Evolutionary conservation across 2,888 invertebrate genomes (phyloP), one percentile per base, ranked within the genome.

Genomic region (Apocheima hispidaria): DNA sequence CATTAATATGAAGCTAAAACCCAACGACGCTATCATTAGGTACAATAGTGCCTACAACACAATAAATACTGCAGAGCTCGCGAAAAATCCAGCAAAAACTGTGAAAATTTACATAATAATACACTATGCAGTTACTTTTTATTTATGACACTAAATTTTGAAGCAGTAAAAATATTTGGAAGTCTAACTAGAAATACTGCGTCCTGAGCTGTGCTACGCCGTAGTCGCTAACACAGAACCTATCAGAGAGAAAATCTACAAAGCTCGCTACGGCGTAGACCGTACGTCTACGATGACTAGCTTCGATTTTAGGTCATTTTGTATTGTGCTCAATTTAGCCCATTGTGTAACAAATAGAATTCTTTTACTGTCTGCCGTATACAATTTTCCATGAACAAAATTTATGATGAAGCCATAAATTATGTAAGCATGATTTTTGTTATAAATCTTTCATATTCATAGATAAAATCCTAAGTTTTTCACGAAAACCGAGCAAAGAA

Each of bases 121-220:
- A 72, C 71, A 71, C 50, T 66, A 67, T 62, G 68, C 75, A 72
- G 73, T 81, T 79, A 73, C 55, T 69, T 73, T 41, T 77, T 74
- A 79, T 79, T 78, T 74, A 77, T 72, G 68, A 61, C 56, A 59
- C 65, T 59, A 65, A 66, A 70, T 72, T 72, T 74, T 74, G 72
- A 76, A 77, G 75, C 70, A 68, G 71, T 75, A 64, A 70, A 66
- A 74, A 72, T 68, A 71, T 71, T 76, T 73, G 71, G 70, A 72
- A 66, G 70, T 67, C 66, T 66, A 60, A 35, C 64, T 48, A 62
- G 63, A 68, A 77, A 69, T 72, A 65, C 59, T 55, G 21, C 30
- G 61, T 35, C 60, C 62, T 65, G 63, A 65, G 69, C 49, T 23
- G 28, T 28, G 41, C 68, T 68, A 67, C 67, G 58, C 23, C 60